These are phyloP conservation scores for Samia ricini DNA, from an alignment of 1,140 invertebrate species.

Conservation along the genomic window DNA sequence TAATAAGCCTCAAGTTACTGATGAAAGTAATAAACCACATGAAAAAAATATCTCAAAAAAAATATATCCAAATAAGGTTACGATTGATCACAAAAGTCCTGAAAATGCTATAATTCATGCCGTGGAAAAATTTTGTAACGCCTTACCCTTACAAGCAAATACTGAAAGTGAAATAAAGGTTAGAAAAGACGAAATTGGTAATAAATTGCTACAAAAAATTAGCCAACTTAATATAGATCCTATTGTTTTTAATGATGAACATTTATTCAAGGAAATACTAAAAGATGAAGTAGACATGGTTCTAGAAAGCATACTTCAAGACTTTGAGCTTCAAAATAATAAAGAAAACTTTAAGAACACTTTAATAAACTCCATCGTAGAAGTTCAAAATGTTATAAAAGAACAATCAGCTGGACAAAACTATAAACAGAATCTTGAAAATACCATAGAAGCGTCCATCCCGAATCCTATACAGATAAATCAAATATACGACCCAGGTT, in stretches of 20 bases:
- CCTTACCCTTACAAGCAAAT: constrained; percentile 28
- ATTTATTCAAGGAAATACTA: constrained; percentile 32
- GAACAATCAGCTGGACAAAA: constrained; percentile 5
- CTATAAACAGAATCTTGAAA: constrained; percentile 3
- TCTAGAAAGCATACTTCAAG: constrained; percentile 29
- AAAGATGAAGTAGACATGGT: constrained; percentile 31
- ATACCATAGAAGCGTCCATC: constrained; percentile 22
- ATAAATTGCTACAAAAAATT: constrained; percentile 38
- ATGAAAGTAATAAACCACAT: background rate
- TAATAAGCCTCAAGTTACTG: background rate
- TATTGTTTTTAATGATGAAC: constrained; percentile 31
- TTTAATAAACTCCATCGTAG: constrained; percentile 8
- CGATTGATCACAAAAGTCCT: background rate
- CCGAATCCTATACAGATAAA: constrained; percentile 25
- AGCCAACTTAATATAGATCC: constrained; percentile 39
- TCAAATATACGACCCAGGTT: constrained; percentile 31
- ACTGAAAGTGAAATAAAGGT: constrained; percentile 16
- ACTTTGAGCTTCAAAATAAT: constrained; percentile 18
- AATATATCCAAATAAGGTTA: background rate
- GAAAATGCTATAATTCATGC: constrained; percentile 28
- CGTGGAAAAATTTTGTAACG: constrained; percentile 37
- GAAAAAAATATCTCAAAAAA: background rate
- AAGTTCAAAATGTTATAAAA: constrained; percentile 15
- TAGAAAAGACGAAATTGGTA: constrained; percentile 35
- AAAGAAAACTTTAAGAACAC: constrained; percentile 16